phyloP scores from a whole-genome alignment of 1,140 invertebrate genomes.

The Ips typographus region DNA sequence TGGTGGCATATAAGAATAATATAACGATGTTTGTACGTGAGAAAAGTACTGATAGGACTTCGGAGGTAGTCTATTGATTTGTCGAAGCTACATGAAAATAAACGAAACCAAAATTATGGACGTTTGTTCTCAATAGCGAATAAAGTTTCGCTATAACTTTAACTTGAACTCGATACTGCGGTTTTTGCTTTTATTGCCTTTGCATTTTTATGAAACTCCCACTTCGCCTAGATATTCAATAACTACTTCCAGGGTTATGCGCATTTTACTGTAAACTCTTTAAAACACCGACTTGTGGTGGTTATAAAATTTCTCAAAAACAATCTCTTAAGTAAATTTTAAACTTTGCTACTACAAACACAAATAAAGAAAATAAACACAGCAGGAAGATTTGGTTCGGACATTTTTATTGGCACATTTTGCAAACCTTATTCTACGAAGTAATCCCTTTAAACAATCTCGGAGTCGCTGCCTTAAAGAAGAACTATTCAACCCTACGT shows the following conservation, averaged over 20 bases:
- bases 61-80: slow-evolving; percentile 32
- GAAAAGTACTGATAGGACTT: slow-evolving; percentile 32
- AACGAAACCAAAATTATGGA: slow-evolving; percentile 28
- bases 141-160: slow-evolving; percentile 21
- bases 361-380: neutral
- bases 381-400: neutral
- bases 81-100: slow-evolving; percentile 28
- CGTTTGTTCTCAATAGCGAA: slow-evolving; percentile 22
- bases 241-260: neutral
- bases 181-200: slow-evolving; percentile 4
- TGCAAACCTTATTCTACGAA: neutral
- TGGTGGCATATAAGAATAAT: slow-evolving; percentile 32
- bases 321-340: no score
- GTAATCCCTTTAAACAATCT: slow-evolving; percentile 1
- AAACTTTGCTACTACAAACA: no score
- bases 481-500: slow-evolving; percentile 12
- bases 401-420: neutral
- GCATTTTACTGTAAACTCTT: neutral
- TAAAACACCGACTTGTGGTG: neutral
- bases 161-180: slow-evolving; percentile 4
- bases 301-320: neutral
- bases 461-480: neutral
- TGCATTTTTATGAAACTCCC: neutral
- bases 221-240: neutral
- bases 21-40: slow-evolving; percentile 35